Base-by-base conservation (phyloP, 2,888 invertebrate species). In the Sicus ferrugineus region DNA sequence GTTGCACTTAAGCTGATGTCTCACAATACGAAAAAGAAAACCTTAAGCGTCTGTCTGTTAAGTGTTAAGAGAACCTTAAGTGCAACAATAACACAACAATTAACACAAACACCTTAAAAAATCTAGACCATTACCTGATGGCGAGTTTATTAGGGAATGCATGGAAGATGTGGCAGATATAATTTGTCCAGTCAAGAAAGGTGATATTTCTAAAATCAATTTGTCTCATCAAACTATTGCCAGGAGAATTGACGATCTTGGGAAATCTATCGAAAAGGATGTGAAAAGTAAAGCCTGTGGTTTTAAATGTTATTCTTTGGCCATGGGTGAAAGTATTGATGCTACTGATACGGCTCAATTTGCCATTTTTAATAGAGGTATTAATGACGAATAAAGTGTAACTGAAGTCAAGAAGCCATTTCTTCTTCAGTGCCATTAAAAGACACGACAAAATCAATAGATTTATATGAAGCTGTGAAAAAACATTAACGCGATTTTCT, bases 161-260 rank as follows among this genome's bases (percentile, higher is more conserved):
- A 31, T 48, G 64, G 64, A 64, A 50, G 50, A 50, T 14, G 56
- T 38, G 21, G 3, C 16, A 21, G 66, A 42, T 31, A 66, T 54
- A 56, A 19, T 66, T 21, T 38, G 50, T 38, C 66, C 34, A 66
- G 54, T 56, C 30, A 61, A 31, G 61, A 61, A 61, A 11, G 34
- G 16, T 9, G 59, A 31, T 34, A 2, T 31, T 1, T 61, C 61
- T 28, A 34, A 61, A 54, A 66, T 66, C 34, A 66, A 38, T 23
- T 46, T 66, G 56, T 54, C 66, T 56, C 66, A 56, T 65, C 65
- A 65, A 28, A 65, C 65, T 31, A 65, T 54, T 65, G 54, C 65
- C 54, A 31, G 52, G 65, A 21, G 54, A n/a, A 31, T 52, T 16
- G 52, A 66, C 34, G 34, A 34, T 42, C 6, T 61, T 61, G 58